These are phyloP conservation scores for Orchestia grillus DNA, from an alignment of 1,140 invertebrate species.

Conservation along the genomic window DNA sequence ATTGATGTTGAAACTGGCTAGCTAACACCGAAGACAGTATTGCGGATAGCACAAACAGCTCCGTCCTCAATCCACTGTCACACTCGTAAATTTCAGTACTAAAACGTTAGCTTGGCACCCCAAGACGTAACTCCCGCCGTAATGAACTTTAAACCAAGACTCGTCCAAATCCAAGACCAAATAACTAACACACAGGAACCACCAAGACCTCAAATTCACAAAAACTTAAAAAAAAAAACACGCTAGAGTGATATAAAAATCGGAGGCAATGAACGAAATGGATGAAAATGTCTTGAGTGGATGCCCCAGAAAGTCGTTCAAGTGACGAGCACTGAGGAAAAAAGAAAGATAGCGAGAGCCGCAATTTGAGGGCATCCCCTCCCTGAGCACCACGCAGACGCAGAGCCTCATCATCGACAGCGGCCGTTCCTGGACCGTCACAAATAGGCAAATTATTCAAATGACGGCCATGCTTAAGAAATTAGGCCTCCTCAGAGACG, in stretches of 20 bases:
- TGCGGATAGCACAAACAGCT: background rate
- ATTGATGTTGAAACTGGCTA: background rate
- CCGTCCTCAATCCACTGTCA: background rate
- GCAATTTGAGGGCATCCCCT: constrained; percentile 44
- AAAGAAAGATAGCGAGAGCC: background rate
- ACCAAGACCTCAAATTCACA: background rate
- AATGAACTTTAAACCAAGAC: background rate
- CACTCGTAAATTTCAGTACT: background rate
- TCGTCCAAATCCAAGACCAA: background rate
- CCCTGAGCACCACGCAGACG: background rate
- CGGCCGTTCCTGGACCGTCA: constrained; percentile 49
- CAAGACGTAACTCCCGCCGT: background rate
- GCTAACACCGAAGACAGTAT: background rate
- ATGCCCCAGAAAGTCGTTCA: background rate
- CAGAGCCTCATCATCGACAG: constrained; percentile 47
- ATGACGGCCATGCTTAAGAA: constrained; percentile 54
- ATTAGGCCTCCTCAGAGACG: constrained; percentile 47
- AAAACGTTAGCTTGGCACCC: background rate
- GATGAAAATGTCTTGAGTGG: background rate
- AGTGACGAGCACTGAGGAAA: constrained; percentile 18
- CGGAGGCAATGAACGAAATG: background rate
- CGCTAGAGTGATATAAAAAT: background rate
- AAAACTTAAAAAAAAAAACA: background rate
- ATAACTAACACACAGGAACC: background rate
- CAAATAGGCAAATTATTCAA: constrained; percentile 57